Base-by-base conservation (phyloP, 2,113 vertebrate species). In the Seriola aureovittata region DNA sequence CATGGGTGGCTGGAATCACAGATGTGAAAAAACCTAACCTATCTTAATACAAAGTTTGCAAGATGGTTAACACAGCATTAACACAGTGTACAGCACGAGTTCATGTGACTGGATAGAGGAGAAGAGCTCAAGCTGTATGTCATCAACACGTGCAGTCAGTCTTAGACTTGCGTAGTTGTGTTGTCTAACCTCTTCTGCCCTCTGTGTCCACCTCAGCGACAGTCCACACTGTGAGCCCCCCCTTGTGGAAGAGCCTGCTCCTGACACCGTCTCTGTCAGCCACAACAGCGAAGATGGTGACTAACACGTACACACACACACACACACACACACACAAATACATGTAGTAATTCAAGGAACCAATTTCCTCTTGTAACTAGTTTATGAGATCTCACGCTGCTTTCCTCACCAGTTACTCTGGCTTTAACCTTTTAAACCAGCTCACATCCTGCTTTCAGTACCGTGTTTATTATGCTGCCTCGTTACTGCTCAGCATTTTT, bases 201-300 rank as follows among this genome's bases (percentile, higher is more conserved):
- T 89, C 44, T 87, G 50, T 87, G 40, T 94, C 57, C 89, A n/a
- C 92, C 84, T 19, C 72, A 99, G 98, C 80, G 98, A 99, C 89
- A 97, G 96, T 74, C 96, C 97, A 52, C 97, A 99, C 0, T 97
- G 96, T 74, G 98, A 99, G 92, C 96, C 97, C 81, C 96, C 96
- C 77, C 96, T 97, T 0, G 87, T 96, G 59, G 97, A 98, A 70
- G 97, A 97, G 79, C 95, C 96, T 0, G 95, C 95, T 21, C 97
- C 96, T 80, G 97, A 99, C 6, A 92, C 96, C 0, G 88, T 95
- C 0, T 87, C 96, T 1, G 97, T 97, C 17, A 94, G 95, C 91
- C 97, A 96, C 89, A 97, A 96, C 73, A 98, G 97, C 0, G 98
- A 99, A n/a, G 98, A 99, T 5, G 98, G 98, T 99, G 94, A 0